These are phyloP conservation scores for Drosophila bunnanda DNA, from an alignment of 2,888 invertebrate species.

Conservation along the genomic window DNA sequence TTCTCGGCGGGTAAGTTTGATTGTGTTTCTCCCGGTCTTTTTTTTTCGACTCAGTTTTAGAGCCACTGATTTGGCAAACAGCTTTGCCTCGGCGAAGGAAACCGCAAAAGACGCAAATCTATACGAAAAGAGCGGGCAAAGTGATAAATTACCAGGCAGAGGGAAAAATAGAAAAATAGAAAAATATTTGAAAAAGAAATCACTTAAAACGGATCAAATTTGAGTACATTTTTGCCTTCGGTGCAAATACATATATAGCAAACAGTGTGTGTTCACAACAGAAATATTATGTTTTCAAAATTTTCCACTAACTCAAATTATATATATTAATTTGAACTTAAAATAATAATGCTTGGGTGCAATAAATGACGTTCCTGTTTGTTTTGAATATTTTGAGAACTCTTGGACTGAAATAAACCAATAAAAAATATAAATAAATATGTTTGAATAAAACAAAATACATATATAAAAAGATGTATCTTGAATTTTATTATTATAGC, in stretches of 20 bases:
- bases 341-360: neutral
- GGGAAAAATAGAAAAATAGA: conserved; percentile 4
- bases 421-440: neutral
- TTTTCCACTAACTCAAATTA: neutral
- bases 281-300: neutral
- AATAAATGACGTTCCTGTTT: neutral
- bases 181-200: conserved; percentile 19
- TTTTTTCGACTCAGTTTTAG: conserved; percentile 20
- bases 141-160: conserved; percentile 20
- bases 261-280: neutral
- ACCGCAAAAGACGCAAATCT: neutral
- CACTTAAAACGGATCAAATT: conserved; percentile 6
- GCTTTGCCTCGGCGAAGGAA: neutral
- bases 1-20: conserved; percentile 57
- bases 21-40: conserved; percentile 22
- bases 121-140: neutral
- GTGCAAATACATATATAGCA: neutral
- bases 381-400: neutral
- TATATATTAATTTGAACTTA: neutral
- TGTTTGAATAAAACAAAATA: neutral
- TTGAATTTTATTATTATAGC: neutral
- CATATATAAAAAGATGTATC: neutral
- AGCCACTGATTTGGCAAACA: conserved; percentile 10
- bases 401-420: too few relatives aligned
- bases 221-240: conserved; percentile 4